A percentile compares a stretch with the other conserved stretches of the same genome.
Evolutionary conservation across 2,113 vertebrate genomes (phyloP).

Genomic region (Ptilorrhoa leucosticta): DNA sequence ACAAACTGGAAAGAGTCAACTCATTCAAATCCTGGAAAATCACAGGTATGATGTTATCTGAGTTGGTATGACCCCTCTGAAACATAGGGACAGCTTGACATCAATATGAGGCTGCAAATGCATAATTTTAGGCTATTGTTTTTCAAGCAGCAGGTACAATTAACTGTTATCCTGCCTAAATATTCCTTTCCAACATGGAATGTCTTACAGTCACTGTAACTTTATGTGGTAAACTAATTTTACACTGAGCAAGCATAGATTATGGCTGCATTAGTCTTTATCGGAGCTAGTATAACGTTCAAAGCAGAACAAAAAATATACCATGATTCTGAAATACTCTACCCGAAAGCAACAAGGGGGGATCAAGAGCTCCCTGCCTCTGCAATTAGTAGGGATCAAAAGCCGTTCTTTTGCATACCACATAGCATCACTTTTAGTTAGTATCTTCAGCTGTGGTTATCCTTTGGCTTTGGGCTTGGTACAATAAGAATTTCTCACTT

Average conservation of each 20-base stretch:
- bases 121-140: neutral
- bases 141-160: neutral
- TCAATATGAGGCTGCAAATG: neutral
- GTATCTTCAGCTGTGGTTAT: neutral
- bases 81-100: neutral
- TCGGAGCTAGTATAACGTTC: neutral
- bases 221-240: neutral
- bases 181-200: neutral
- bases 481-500: neutral
- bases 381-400: neutral
- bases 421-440: neutral
- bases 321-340: neutral
- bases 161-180: neutral
- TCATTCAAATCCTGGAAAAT: neutral
- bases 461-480: neutral
- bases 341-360: neutral
- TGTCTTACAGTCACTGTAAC: neutral
- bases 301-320: neutral
- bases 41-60: neutral
- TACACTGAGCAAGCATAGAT: neutral
- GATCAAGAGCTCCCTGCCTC: neutral
- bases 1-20: neutral
- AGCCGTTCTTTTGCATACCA: neutral
- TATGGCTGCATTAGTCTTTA: neutral
- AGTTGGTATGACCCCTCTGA: neutral